Conservation (phyloP, 2,113 vertebrate species). For the Oenanthe oenanthe region DNA sequence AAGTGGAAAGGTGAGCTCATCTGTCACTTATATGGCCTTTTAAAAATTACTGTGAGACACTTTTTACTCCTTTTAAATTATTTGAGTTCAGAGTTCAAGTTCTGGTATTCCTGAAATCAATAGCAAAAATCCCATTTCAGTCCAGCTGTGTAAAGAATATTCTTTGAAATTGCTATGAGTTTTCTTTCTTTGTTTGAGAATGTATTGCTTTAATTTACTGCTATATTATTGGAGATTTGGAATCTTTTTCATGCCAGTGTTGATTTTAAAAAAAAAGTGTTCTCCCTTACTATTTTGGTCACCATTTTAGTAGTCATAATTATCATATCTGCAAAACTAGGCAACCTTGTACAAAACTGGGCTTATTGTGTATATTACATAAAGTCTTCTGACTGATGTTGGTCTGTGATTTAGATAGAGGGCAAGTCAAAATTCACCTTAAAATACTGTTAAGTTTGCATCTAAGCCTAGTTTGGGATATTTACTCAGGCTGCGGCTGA, state of each 20-base stretch:
- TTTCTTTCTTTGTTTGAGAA: not conserved
- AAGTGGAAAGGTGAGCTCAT: conserved; percentile 16
- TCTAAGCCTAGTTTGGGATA: not conserved
- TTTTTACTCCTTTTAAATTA: conserved; percentile 46
- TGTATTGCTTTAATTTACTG: conserved; percentile 16
- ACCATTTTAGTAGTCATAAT: not conserved
- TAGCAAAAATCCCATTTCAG: conserved; percentile 9
- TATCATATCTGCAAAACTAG: not conserved
- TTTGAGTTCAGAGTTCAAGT: conserved; percentile 42
- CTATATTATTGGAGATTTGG: not conserved
- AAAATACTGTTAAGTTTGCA: not conserved
- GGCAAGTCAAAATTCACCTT: not conserved
- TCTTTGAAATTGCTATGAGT: conserved; percentile 2
- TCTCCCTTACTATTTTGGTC: not conserved
- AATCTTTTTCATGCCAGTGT: not conserved
- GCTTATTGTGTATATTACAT: not conserved
- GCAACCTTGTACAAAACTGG: not conserved
- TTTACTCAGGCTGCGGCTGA: not conserved
- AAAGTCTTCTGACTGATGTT: not conserved
- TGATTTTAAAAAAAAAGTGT: not conserved
- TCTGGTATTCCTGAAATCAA: conserved; percentile 35
- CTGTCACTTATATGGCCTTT: conserved; percentile 13
- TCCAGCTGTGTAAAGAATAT: not conserved
- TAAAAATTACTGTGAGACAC: conserved; percentile 34
- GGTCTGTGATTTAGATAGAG: not conserved